Percentiles rank a stretch among this genome's conserved stretches.
Evolutionary conservation across 2,888 invertebrate species (phyloP).

Genomic region (Acanthococcus lagerstroemiae): DNA sequence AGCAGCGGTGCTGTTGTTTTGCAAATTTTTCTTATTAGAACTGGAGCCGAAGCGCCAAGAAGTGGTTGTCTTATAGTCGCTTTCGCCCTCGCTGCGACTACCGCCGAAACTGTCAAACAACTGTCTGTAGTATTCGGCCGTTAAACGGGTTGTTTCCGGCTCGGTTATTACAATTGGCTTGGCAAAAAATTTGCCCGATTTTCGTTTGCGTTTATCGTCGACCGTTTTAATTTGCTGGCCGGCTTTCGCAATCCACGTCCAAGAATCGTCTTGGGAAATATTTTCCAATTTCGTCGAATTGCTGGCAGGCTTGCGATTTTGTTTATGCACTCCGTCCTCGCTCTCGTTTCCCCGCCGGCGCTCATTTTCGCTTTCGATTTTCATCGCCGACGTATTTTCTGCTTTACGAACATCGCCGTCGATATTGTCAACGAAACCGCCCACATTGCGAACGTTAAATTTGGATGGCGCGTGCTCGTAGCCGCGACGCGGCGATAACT

Average conservation of each 20-base stretch:
- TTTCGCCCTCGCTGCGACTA: not conserved
- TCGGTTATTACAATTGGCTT: slow-evolving; percentile 15
- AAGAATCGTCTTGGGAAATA: not conserved
- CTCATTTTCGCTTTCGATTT: too few species aligned
- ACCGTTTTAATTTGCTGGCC: not conserved
- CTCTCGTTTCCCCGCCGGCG: too few species aligned
- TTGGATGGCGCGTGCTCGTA: too few species aligned
- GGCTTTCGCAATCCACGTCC: not conserved
- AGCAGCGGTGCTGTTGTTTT: not conserved
- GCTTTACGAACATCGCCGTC: too few species aligned
- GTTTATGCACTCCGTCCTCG: too few species aligned
- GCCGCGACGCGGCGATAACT: too few species aligned
- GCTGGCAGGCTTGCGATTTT: not conserved
- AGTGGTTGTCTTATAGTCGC: not conserved
- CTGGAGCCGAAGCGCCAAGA: not conserved
- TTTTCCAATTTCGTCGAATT: not conserved
- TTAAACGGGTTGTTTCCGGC: not conserved
- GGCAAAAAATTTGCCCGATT: slow-evolving; percentile 1
- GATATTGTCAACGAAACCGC: too few species aligned
- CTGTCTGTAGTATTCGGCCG: slow-evolving; percentile 5
- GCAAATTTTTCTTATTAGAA: not conserved
- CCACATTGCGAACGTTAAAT: too few species aligned
- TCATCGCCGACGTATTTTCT: too few species aligned
- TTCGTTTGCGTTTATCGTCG: too few species aligned
- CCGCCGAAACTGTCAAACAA: slow-evolving; percentile 11